phyloP scores from a whole-genome alignment of 2,888 invertebrate genomes.

The Troilus luridus region DNA sequence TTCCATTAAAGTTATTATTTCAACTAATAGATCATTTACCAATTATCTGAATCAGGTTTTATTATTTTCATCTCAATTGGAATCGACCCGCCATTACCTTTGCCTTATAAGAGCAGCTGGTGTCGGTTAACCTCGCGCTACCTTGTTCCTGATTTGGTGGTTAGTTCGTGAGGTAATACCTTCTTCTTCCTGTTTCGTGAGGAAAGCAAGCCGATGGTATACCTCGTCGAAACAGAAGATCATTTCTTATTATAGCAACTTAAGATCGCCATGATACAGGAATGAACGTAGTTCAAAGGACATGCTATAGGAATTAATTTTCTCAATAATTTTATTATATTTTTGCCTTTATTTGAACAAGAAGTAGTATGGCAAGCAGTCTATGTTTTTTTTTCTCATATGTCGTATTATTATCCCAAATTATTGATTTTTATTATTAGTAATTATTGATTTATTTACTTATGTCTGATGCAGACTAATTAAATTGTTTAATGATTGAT shows the following conservation, averaged over 20 bases:
- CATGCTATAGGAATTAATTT: background rate
- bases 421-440: too few relatives aligned
- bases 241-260: background rate
- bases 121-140: background rate
- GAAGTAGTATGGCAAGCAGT: too few relatives aligned
- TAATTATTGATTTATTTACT: too few relatives aligned
- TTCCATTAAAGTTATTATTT: too few relatives aligned
- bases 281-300: background rate
- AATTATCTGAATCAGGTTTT: too few relatives aligned
- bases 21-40: too few relatives aligned
- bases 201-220: background rate
- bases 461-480: too few relatives aligned
- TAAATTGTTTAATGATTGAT: too few relatives aligned
- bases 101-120: background rate
- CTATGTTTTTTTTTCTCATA: too few relatives aligned
- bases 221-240: background rate
- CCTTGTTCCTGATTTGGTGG: background rate
- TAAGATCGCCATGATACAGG: accelerated
- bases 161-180: background rate
- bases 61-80: background rate
- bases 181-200: background rate
- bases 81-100: background rate
- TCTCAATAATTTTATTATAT: background rate
- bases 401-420: too few relatives aligned
- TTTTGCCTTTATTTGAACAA: too few relatives aligned